phyloP scores from a whole-genome alignment of 2,113 vertebrate species.

The Calcarius ornatus region DNA sequence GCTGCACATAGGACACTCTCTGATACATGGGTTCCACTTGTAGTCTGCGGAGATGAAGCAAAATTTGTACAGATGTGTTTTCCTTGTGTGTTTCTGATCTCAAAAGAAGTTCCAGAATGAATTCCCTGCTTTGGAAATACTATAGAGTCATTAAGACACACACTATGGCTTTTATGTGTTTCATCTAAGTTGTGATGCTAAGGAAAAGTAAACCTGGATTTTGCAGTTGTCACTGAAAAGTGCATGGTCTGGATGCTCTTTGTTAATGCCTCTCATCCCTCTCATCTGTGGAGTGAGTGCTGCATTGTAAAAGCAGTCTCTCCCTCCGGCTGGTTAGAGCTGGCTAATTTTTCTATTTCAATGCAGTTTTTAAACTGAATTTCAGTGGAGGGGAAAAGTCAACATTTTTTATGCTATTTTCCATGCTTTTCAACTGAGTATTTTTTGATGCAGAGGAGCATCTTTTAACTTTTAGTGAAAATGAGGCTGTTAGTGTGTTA shows the following conservation, averaged over 20 bases:
- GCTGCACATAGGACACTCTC: background rate
- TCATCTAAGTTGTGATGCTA: background rate
- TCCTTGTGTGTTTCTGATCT: background rate
- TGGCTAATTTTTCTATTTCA: background rate
- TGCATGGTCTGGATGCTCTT: background rate
- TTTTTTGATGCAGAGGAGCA: conserved; percentile 21
- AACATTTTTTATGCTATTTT: conserved; percentile 40
- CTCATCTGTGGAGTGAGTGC: background rate
- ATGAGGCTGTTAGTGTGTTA: conserved; percentile 49
- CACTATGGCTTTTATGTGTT: background rate
- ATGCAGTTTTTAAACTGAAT: background rate
- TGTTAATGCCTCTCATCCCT: background rate
- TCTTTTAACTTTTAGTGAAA: conserved; percentile 55
- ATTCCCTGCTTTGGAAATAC: background rate
- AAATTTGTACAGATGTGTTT: background rate
- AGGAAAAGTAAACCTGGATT: background rate
- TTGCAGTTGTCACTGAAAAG: background rate
- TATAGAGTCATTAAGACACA: background rate
- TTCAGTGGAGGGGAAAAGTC: conserved; percentile 3
- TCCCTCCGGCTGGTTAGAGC: background rate
- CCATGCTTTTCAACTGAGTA: background rate
- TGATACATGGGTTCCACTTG: background rate
- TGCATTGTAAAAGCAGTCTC: background rate
- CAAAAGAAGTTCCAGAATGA: background rate
- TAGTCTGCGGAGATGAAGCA: background rate